Evolutionary conservation across 2,113 vertebrate genomes (phyloP).

Genomic region (Crypturellus undulatus): DNA sequence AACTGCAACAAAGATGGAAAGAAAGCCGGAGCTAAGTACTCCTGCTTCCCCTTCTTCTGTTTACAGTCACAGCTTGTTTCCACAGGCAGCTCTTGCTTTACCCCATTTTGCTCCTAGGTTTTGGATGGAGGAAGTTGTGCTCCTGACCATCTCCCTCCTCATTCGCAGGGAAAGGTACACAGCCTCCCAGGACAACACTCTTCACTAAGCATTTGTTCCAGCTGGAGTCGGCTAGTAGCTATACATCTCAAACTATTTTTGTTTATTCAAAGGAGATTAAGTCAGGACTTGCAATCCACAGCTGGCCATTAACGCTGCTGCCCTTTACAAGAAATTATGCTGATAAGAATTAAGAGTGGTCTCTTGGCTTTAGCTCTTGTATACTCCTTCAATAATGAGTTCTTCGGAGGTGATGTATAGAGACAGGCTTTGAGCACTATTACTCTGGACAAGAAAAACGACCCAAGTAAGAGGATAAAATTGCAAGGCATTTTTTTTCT

Average conservation of each 20-base stretch:
- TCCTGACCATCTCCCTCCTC: background rate
- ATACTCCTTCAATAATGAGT: slow-evolving; percentile 23
- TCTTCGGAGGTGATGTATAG: slow-evolving; percentile 24
- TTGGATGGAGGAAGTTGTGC: background rate
- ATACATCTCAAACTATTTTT: slow-evolving; percentile 41
- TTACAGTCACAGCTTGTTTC: background rate
- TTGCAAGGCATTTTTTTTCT: background rate
- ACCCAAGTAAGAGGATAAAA: background rate
- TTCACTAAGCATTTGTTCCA: slow-evolving; percentile 29
- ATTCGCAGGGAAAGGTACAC: background rate
- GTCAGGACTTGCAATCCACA: slow-evolving; percentile 44
- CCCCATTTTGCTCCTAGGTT: background rate
- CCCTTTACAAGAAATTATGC: slow-evolving; percentile 48
- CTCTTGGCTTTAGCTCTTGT: slow-evolving; percentile 48
- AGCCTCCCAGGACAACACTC: background rate
- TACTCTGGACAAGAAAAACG: slow-evolving; percentile 4
- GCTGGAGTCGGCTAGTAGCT: slow-evolving; percentile 15
- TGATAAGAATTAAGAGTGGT: slow-evolving; percentile 62
- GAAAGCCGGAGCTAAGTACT: background rate
- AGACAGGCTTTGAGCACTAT: background rate
- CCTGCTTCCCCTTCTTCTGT: background rate
- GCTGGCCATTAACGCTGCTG: slow-evolving; percentile 41
- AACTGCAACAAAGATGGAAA: background rate
- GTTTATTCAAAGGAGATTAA: slow-evolving; percentile 36
- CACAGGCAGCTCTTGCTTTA: background rate